Evolutionary conservation across 2,888 invertebrate genomes (phyloP), one percentile per base, ranked within the genome.

Genomic region (Drosophila hamatofila): DNA sequence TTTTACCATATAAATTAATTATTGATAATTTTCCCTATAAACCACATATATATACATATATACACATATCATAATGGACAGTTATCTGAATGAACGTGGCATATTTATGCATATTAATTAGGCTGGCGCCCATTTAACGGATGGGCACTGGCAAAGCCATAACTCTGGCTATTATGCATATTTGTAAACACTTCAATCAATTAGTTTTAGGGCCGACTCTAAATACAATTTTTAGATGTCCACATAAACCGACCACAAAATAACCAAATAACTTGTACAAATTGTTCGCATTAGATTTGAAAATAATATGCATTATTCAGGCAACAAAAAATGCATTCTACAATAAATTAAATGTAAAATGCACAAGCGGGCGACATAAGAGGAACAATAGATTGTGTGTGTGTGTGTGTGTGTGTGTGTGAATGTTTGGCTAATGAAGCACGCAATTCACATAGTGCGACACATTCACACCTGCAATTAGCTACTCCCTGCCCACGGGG

Each of bases 391-490:
- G 23, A 8, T 33, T 41, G 11, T 12, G 41, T 12, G 1, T n/a
- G 41, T 5, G 7, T 41, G 11, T 4, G 6, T 21, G 39, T 63
- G 55, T 59, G 60, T 52, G 63, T 56, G 48, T 42, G 39, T 46
- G n/a, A 37, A 33, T 66, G 51, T 33, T 60, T 49, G 67, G 51
- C 72, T 76, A 83, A 83, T 82, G 80, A 86, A 78, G 80, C 78
- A 70, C 59, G 60, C 73, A 62, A 76, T 71, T 72, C 71, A 70
- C 67, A 75, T 58, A 76, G 69, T 66, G 77, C 80, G 71, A 81
- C 78, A 74, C 65, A 80, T 80, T 88, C 75, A 74, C 88, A 86
- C 88, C 88, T 86, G 86, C 70, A 83, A 85, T 88, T 88, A 78
- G 80, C 72, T 63, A 9, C 41, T 33, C 37, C 41, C 49, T 16